Conservation (phyloP, 2,797 vertebrate genomes). For the Cyprinella venusta region DNA sequence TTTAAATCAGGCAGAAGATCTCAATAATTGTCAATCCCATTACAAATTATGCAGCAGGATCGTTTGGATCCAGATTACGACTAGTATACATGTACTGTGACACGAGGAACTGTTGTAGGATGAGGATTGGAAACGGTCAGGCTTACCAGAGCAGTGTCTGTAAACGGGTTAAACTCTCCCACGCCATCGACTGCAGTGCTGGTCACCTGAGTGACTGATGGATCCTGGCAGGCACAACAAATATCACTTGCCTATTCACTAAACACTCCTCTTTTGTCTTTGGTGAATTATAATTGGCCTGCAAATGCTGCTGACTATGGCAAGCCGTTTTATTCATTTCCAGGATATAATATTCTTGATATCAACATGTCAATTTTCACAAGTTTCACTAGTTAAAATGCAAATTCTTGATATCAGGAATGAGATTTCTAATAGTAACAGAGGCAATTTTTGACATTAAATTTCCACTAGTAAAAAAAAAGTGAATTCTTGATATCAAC, state of each 20-base stretch:
- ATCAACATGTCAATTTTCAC: too few species aligned
- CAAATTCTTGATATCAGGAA: too few species aligned
- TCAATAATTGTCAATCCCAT: background rate
- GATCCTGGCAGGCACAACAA: constrained; percentile 70
- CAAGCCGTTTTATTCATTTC: too few species aligned
- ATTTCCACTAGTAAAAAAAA: too few species aligned
- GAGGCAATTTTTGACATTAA: too few species aligned
- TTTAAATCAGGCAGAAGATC: too few species aligned
- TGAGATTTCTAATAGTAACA: too few species aligned
- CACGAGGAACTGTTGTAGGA: background rate
- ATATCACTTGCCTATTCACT: background rate
- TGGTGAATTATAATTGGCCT: too few species aligned
- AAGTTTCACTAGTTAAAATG: too few species aligned
- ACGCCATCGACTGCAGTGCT: constrained; percentile 47
- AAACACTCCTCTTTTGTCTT: background rate
- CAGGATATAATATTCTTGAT: too few species aligned
- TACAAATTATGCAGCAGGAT: background rate
- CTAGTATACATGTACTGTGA: background rate
- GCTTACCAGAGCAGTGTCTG: constrained; percentile 67
- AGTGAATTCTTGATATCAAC: too few species aligned
- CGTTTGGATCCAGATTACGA: too few species aligned
- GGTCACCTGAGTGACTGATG: constrained; percentile 75
- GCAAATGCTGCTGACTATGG: background rate
- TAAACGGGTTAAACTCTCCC: constrained; percentile 77
- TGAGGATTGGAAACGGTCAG: background rate